phyloP scores from a whole-genome alignment of 2,888 invertebrate species.

The Actias luna region DNA sequence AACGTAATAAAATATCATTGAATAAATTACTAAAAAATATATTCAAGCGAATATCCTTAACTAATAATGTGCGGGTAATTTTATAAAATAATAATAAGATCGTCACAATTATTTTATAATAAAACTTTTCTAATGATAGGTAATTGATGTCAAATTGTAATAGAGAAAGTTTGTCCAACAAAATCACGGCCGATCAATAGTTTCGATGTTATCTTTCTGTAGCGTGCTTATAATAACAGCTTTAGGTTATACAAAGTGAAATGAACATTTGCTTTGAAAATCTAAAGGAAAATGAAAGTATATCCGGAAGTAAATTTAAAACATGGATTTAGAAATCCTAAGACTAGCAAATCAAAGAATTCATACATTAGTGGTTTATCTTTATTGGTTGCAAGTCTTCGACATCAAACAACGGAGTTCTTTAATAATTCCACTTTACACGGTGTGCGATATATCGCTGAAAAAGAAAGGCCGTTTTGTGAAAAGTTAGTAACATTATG shows the following conservation, averaged over 20 bases:
- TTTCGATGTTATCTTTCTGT: slow-evolving; percentile 50
- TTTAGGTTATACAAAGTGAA: slow-evolving; percentile 24
- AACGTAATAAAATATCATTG: no score
- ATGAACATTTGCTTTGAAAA: slow-evolving; percentile 28
- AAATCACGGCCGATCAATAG: slow-evolving; percentile 57
- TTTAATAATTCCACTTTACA: slow-evolving; percentile 90
- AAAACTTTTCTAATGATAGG: not conserved
- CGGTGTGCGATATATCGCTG: slow-evolving; percentile 90
- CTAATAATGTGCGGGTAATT: no score
- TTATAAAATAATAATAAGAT: no score
- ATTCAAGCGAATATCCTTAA: no score
- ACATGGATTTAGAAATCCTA: slow-evolving; percentile 36
- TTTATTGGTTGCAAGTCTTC: slow-evolving; percentile 83
- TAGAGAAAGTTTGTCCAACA: slow-evolving; percentile 24
- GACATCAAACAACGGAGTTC: slow-evolving; percentile 87
- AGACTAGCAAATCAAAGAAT: slow-evolving; percentile 30
- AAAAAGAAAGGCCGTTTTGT: slow-evolving; percentile 86
- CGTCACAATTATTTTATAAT: not conserved
- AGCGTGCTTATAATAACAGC: slow-evolving; percentile 30
- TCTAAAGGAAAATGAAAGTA: slow-evolving; percentile 58
- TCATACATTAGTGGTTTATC: slow-evolving; percentile 55
- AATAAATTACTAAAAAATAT: no score
- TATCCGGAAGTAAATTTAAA: slow-evolving; percentile 44
- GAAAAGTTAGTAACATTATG: slow-evolving; percentile 83
- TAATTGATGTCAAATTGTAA: slow-evolving; percentile 19